Evolutionary conservation across 2,888 invertebrate genomes (phyloP), one percentile per base, ranked within the genome.

Genomic region (Ferrisia virgata): DNA sequence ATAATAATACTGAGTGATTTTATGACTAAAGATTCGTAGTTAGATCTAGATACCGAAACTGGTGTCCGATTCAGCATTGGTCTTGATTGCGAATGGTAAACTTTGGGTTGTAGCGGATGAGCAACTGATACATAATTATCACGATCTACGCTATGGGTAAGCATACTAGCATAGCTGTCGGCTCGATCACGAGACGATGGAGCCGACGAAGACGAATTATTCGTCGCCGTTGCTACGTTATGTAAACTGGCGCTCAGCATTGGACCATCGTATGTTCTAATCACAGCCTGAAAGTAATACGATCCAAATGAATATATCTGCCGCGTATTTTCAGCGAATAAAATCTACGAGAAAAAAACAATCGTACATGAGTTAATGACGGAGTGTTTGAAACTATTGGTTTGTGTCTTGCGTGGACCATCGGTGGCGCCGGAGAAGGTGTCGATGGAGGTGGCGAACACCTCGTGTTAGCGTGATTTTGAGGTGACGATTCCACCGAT

Each of bases 241-340:
- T 89, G 90, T 86, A 90, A 87, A 86, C 89, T 89, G 18, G 90
- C 88, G 64, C 87, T 88, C 43, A 87, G 82, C 79, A 86, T 84
- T 9, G 90, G 89, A 25, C 90, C 90, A 86, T 91, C 91, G 85
- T 90, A 91, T 1, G 90, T 88, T 86, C 90, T 89, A 33, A 88
- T 89, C 81, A 90, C 89, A 83, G 90, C 89, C 90, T 91, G 86
- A 53, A 86, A 86, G 6, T 31, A 47, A 28, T 28, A 53, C 8
- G 25, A 58, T 25, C 8, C 8, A 22, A 25, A n/a, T n/a, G n/a
- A n/a, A n/a, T n/a, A n/a, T n/a, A n/a, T n/a, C n/a, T n/a, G n/a
- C n/a, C n/a, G n/a, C n/a, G n/a, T n/a, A n/a, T n/a, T 25, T 11
- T 25, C 4, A 25, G 4, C 11, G 0, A 58, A n/a, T 1, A 11